Evolutionary conservation across 2,888 invertebrate species (phyloP), one percentile per base, ranked within the genome.

Genomic region (Aphidius colemani): DNA sequence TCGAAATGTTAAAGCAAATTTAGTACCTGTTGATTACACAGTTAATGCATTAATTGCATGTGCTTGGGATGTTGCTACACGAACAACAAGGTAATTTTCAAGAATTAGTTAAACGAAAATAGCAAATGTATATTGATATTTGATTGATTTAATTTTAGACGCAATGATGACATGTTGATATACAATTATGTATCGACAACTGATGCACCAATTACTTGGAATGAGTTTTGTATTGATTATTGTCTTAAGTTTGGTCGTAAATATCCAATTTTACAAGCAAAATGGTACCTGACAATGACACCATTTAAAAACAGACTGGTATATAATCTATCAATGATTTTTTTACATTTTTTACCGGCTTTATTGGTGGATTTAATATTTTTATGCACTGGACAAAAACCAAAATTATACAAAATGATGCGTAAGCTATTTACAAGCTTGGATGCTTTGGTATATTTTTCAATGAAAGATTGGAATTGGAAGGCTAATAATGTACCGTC

Each of bases 111-210:
- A 39, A 53, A 30, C 56, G 5, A 13, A 18, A 7, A 46, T 61
- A 10, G 1, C 5, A 4, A 53, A 48, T 43, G 8, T 61, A 59
- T 50, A 11, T 13, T 53, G 39, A 46, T 9, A 30, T 55, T 49
- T 59, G 2, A 10, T 55, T 30, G 11, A 13, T 48, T 58, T 49
- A 8, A 43, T 40, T 65, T 39, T 59, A 78, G 78, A 63, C 72
- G 75, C 69, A 71, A 78, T 71, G 78, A 84, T 71, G 78, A 83
- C 74, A 77, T 85, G 76, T 85, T 88, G 0, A 88, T 96, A 51
- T 96, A 92, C 84, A 96, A 96, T 83, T 94, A 90, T 80, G 92
- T 95, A 2, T 92, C 95, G 0, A 92, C 93, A 0, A 85, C 86
- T 30, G 59, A 49, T 9, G 11, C 18, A 39, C 49, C 59, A n/a